Evolutionary conservation across 2,797 vertebrate genomes (phyloP).

Genomic region (Manis javanica): DNA sequence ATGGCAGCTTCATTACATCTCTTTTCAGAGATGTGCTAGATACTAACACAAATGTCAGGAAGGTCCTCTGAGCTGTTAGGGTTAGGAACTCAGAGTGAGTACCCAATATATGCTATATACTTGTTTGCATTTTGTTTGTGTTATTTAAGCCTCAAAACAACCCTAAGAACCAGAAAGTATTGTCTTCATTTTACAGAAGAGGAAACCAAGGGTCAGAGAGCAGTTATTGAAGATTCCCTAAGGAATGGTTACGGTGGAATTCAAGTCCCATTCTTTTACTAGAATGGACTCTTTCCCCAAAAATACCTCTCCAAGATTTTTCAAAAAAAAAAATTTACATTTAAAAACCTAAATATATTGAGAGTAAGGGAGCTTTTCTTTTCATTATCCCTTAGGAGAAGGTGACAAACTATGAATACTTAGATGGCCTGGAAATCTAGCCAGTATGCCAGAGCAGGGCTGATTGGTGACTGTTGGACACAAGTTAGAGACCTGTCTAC

Average conservation of each 20-base stretch:
- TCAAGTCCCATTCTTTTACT: background rate
- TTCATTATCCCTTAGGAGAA: background rate
- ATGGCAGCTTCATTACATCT: background rate
- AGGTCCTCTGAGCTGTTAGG: background rate
- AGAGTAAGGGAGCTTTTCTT: background rate
- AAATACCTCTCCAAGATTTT: background rate
- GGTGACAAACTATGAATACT: background rate
- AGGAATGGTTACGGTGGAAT: background rate
- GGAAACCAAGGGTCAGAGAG: background rate
- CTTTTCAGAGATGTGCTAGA: conserved; percentile 8
- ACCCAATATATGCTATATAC: background rate
- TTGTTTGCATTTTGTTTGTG: background rate
- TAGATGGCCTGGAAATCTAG: background rate
- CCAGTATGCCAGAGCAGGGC: background rate
- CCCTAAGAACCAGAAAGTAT: background rate
- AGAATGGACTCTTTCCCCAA: background rate
- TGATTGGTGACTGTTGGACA: background rate
- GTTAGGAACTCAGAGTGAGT: background rate
- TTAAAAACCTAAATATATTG: background rate
- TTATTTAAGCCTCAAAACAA: conserved; percentile 10
- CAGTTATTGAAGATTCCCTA: conserved; percentile 35
- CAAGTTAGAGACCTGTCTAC: background rate
- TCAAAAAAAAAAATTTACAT: conserved; percentile 22
- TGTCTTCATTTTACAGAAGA: background rate
- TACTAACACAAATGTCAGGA: background rate